Evolutionary conservation across 2,797 vertebrate species (phyloP).

Genomic region (Simalia tracyae): DNA sequence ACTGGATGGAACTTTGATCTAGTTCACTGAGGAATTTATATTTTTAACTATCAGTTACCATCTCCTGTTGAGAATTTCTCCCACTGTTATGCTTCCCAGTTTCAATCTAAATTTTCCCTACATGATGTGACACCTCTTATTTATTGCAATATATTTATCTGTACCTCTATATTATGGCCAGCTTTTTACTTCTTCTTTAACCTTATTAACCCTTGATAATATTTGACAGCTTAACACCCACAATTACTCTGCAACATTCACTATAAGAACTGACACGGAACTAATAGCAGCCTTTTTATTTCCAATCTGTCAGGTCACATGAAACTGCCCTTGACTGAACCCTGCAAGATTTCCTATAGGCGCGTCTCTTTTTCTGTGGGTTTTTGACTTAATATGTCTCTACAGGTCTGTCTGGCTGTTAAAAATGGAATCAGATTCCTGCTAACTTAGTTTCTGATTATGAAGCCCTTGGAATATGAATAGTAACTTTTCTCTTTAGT

Average conservation of each 20-base stretch:
- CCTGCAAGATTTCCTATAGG: conserved; percentile 74
- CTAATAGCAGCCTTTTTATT: conserved; percentile 81
- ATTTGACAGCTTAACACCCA: conserved; percentile 82
- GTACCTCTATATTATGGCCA: conserved; percentile 70
- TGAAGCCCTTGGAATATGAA: conserved; percentile 53
- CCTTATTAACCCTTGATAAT: conserved; percentile 83
- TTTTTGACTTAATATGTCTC: conserved; percentile 72
- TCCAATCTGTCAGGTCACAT: conserved; percentile 76
- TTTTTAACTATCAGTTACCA: neutral
- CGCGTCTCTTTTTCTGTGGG: conserved; percentile 67
- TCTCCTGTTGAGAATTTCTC: conserved; percentile 42
- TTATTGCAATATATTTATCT: conserved; percentile 76
- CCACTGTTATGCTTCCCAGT: conserved; percentile 50
- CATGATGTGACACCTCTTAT: conserved; percentile 70
- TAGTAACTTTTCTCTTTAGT: conserved; percentile 65
- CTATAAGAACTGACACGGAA: conserved; percentile 78
- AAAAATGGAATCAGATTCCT: conserved; percentile 71
- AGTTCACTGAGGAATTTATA: neutral
- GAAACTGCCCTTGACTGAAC: conserved; percentile 77
- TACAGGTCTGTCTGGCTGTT: conserved; percentile 70
- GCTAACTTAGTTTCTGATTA: conserved; percentile 70
- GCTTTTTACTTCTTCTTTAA: conserved; percentile 80
- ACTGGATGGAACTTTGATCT: neutral
- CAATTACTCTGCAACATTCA: conserved; percentile 76
- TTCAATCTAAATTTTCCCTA: conserved; percentile 65